phyloP scores from a whole-genome alignment of 2,888 invertebrate genomes.

The Plagiodera versicolora region DNA sequence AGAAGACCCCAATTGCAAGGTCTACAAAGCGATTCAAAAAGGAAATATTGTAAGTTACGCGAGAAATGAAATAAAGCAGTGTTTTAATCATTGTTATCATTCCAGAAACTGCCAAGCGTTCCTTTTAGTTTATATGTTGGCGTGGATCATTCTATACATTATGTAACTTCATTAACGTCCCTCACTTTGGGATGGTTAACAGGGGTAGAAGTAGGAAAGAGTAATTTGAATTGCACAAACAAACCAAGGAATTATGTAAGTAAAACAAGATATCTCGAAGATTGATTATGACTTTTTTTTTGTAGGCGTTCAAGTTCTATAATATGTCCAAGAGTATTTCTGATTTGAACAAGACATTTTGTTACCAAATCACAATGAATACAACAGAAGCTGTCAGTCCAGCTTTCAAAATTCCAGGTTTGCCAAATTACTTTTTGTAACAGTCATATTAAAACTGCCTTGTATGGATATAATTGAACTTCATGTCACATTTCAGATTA shows the following conservation, averaged over 20 bases:
- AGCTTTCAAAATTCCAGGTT: constrained; percentile 76
- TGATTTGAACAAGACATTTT: constrained; percentile 64
- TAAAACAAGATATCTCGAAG: constrained; percentile 7
- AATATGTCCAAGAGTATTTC: constrained; percentile 65
- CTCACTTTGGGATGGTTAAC: constrained; percentile 66
- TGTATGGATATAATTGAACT: too few relatives aligned
- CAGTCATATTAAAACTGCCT: too few relatives aligned
- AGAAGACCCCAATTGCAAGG: constrained; percentile 68
- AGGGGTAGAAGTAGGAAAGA: constrained; percentile 52
- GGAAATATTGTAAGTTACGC: constrained; percentile 36
- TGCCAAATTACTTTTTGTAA: too few relatives aligned
- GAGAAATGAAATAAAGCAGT: background rate
- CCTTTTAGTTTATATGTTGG: constrained; percentile 65
- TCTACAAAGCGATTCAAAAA: constrained; percentile 61
- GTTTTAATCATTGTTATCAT: too few relatives aligned
- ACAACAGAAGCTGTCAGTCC: constrained; percentile 77
- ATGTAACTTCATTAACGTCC: constrained; percentile 62
- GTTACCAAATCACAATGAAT: constrained; percentile 74
- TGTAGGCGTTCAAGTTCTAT: constrained; percentile 50
- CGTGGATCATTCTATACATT: constrained; percentile 58
- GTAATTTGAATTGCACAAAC: constrained; percentile 55
- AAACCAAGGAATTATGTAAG: constrained; percentile 51
- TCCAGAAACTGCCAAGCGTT: constrained; percentile 48
- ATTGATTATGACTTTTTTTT: constrained; percentile 20
- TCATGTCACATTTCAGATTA: constrained; percentile 61